A percentile compares a stretch with the other conserved stretches of the same genome.
These are phyloP conservation scores for Drosophila melanica DNA, from an alignment of 1,140 invertebrate genomes.

Conservation along the genomic window DNA sequence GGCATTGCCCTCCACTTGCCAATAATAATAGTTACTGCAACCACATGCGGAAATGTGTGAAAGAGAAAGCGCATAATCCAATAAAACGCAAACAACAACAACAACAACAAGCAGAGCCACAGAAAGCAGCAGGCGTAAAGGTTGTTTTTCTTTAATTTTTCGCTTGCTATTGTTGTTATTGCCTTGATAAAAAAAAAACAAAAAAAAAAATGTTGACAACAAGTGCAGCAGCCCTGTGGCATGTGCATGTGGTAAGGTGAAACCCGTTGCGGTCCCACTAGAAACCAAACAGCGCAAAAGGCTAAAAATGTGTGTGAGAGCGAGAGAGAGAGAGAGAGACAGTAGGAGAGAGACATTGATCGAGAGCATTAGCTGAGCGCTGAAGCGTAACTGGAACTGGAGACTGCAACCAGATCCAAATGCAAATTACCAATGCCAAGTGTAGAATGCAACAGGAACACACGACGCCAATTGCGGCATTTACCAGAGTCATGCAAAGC, in stretches of 20 bases:
- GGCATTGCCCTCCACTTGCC: slow-evolving; percentile 56
- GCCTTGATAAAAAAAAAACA: slow-evolving; percentile 19
- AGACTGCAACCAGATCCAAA: slow-evolving; percentile 32
- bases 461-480: slow-evolving; percentile 3
- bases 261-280: slow-evolving; percentile 37
- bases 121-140: slow-evolving; percentile 18
- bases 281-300: neutral
- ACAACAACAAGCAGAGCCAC: neutral
- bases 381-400: slow-evolving; percentile 27
- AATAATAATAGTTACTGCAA: slow-evolving; percentile 41
- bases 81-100: slow-evolving; percentile 49
- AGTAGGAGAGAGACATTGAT: slow-evolving; percentile 1
- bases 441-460: slow-evolving; percentile 18
- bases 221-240: slow-evolving; percentile 65
- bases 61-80: slow-evolving; percentile 79
- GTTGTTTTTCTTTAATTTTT: slow-evolving; percentile 1
- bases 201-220: slow-evolving; percentile 18
- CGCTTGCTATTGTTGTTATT: slow-evolving; percentile 2
- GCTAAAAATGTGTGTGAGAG: neutral
- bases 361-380: slow-evolving; percentile 2
- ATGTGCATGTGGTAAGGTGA: slow-evolving; percentile 52
- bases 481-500: neutral
- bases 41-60: slow-evolving; percentile 74
- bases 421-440: slow-evolving; percentile 22
- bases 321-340: slow-evolving; percentile 8